Conservation (phyloP, 2,113 vertebrate genomes). For the Gallinago paraguaiae region DNA sequence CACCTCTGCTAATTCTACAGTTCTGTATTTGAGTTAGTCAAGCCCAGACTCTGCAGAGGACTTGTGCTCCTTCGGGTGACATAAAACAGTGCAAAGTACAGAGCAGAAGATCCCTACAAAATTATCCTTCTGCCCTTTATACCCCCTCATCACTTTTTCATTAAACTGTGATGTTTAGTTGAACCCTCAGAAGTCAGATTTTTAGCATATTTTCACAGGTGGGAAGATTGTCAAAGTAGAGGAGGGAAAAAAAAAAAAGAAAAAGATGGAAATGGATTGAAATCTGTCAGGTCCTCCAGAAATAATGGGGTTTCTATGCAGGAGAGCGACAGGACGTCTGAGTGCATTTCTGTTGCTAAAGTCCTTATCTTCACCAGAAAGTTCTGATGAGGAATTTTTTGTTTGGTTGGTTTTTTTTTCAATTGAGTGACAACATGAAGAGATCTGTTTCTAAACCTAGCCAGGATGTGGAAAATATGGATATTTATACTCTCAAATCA, state of each 20-base stretch:
- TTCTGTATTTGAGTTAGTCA: neutral
- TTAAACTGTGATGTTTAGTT: neutral
- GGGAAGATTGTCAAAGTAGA: neutral
- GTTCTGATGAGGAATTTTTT: neutral
- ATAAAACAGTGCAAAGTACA: neutral
- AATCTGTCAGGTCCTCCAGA: neutral
- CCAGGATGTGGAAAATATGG: neutral
- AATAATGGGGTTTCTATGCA: neutral
- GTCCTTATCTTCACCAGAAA: neutral
- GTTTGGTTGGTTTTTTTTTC: neutral
- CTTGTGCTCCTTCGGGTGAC: neutral
- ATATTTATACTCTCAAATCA: neutral
- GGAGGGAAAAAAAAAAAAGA: no score
- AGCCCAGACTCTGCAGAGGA: neutral
- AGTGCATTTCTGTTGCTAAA: neutral
- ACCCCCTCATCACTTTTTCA: rapidly evolving
- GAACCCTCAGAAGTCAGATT: neutral
- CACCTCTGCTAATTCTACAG: neutral
- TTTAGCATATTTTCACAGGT: neutral
- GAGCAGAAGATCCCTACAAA: neutral
- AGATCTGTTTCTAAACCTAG: neutral
- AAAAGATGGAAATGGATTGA: neutral
- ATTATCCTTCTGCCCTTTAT: neutral
- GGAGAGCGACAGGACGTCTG: no score
- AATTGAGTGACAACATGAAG: neutral